phyloP scores from a whole-genome alignment of 1,140 invertebrate genomes.

The Pemphigus obesinymphae region DNA sequence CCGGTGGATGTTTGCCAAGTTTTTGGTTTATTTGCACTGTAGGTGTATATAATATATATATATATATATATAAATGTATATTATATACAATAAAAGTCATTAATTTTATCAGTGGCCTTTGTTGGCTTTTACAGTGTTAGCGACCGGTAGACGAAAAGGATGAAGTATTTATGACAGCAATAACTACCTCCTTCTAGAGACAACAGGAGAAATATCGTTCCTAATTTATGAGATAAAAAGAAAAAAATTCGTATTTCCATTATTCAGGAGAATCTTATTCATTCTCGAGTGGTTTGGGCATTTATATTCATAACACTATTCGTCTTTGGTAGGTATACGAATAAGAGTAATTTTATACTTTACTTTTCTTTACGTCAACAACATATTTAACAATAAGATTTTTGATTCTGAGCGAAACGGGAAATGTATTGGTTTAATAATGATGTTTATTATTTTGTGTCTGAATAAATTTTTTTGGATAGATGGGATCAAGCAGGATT shows the following conservation, averaged over 20 bases:
- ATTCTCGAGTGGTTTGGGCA: neutral
- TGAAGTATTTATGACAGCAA: slow-evolving; percentile 28
- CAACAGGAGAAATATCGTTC: neutral
- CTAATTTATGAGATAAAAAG: slow-evolving; percentile 19
- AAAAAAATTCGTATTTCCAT: slow-evolving; percentile 27
- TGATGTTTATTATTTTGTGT: no score
- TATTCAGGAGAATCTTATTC: slow-evolving; percentile 15
- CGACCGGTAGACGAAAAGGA: slow-evolving; percentile 16
- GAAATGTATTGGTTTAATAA: no score
- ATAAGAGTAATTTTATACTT: no score
- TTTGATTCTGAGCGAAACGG: no score
- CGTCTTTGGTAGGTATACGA: neutral
- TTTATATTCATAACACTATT: neutral
- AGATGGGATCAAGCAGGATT: no score
- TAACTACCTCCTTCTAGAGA: slow-evolving; percentile 13
- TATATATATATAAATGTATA: neutral
- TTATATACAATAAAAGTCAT: neutral
- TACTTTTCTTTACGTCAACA: no score
- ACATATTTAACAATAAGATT: no score
- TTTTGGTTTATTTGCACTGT: neutral
- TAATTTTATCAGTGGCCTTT: slow-evolving; percentile 26
- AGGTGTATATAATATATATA: neutral
- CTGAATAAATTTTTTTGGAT: no score
- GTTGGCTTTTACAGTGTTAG: slow-evolving; percentile 18
- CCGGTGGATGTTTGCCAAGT: slow-evolving; percentile 32